Percentiles rank a stretch among this genome's conserved stretches.
phyloP scores from a whole-genome alignment of 2,888 invertebrate species.

The Proisotoma minuta region DNA sequence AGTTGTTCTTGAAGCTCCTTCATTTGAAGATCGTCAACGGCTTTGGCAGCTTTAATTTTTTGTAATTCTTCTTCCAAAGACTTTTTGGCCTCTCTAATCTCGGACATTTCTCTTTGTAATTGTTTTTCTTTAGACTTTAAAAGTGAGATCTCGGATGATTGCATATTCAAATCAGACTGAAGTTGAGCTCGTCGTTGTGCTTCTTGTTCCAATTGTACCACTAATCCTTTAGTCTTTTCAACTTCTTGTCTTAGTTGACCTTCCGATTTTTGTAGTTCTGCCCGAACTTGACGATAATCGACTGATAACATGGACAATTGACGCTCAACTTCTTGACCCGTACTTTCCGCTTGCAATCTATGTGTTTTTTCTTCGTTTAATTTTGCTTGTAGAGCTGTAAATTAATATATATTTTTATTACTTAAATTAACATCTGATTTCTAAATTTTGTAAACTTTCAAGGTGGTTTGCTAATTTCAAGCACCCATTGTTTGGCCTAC shows the following conservation, averaged over 20 bases:
- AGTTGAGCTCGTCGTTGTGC: constrained; percentile 75
- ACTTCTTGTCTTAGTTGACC: constrained; percentile 85
- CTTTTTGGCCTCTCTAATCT: constrained; percentile 65
- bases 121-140: constrained; percentile 69
- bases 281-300: constrained; percentile 83
- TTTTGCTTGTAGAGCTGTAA: constrained; percentile 79
- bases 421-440: background rate
- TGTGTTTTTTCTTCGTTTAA: constrained; percentile 83
- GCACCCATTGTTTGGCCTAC: background rate
- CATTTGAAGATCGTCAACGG: constrained; percentile 67
- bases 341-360: constrained; percentile 78
- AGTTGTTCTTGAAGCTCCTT: constrained; percentile 91
- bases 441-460: background rate
- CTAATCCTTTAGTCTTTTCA: constrained; percentile 73
- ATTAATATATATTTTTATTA: too few relatives aligned
- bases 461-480: background rate
- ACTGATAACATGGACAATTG: constrained; percentile 92
- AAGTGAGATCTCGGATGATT: constrained; percentile 66
- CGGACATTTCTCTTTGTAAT: constrained; percentile 63
- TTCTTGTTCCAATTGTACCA: constrained; percentile 87
- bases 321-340: constrained; percentile 85
- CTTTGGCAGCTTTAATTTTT: constrained; percentile 65
- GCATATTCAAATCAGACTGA: constrained; percentile 73
- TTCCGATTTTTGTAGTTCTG: constrained; percentile 73
- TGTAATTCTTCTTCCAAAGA: constrained; percentile 70